A percentile compares a stretch with the other conserved stretches of the same genome.
phyloP scores from a whole-genome alignment of 2,888 invertebrate genomes.

The Alviniconcha strummeri region DNA sequence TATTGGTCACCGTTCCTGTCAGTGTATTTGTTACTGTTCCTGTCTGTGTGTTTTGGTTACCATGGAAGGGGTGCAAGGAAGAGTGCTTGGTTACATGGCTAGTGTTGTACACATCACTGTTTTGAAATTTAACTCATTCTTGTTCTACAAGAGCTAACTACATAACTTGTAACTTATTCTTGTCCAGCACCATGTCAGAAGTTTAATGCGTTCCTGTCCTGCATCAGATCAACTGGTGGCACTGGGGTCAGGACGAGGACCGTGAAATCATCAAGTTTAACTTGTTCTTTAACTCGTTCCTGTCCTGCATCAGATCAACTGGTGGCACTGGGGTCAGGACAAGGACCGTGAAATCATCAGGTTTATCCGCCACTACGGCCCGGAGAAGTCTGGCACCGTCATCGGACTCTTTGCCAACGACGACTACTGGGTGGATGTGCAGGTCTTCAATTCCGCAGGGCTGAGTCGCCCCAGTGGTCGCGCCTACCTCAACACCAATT shows the following conservation, averaged over 20 bases:
- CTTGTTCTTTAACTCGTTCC: too few relatives aligned
- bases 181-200: too few relatives aligned
- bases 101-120: background rate
- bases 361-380: constrained; percentile 75
- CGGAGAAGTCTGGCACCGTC: constrained; percentile 89
- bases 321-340: constrained; percentile 35
- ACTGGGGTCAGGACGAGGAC: constrained; percentile 23
- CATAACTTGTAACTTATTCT: too few relatives aligned
- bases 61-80: background rate
- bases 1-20: background rate
- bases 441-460: constrained; percentile 97
- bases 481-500: constrained; percentile 46
- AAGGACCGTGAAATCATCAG: constrained; percentile 18
- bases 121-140: too few relatives aligned
- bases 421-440: constrained; percentile 92
- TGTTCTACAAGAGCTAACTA: too few relatives aligned
- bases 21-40: too few relatives aligned
- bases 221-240: constrained; percentile 40
- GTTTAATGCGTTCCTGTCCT: too few relatives aligned
- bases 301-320: constrained; percentile 31
- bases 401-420: constrained; percentile 95
- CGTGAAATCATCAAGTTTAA: constrained; percentile 23
- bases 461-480: constrained; percentile 96
- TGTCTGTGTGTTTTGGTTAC: background rate
- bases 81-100: background rate